Base-by-base conservation (phyloP, 1,140 invertebrate species). In the Campoletis sonorensis region DNA sequence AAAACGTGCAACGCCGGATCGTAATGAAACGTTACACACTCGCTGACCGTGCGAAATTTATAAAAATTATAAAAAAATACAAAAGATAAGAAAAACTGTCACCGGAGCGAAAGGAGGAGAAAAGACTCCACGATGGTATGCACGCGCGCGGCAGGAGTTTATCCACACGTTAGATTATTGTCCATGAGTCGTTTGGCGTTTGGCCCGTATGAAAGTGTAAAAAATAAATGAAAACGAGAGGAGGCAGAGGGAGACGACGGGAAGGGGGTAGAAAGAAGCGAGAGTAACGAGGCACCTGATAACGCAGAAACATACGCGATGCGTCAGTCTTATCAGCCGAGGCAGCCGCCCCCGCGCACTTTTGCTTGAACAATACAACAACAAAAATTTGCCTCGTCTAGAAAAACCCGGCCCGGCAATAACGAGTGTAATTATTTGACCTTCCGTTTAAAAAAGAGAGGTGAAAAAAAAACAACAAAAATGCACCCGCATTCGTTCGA, bases 11-110 rank as follows among this genome's bases (percentile, higher is more conserved):
- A 15, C 30, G 15, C 27, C 27, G n/a, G 27, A 33, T 70, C 67
- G 67, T 70, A 70, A 70, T 70, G 67, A 70, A 70, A 70, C 67
- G 67, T 70, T 70, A 70, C 61, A 27, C 67, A 70, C 30, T 70
- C 67, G 30, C 67, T 70, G 67, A 70, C 67, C 30, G 67, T 70
- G 15, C 67, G 13, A 18, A 33, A 27, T 67, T 26, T 15, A 23
- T 21, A 64, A 26, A 45, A 45, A 45, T 45, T 11, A 45, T 3
- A 13, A 45, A 3, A 23, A 64, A 64, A 64, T 11, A 26, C 5
- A 13, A 64, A 26, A 23, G 61, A 64, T 13, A 26, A 64, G 23
- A 1, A 64, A 64, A 27, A 64, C 40, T 45, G 51, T 54, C 51
- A n/a, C 51, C 16, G 7, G 23, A 61, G n/a, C 18, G 58, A 8